Percentiles rank a stretch among this genome's conserved stretches.
Conservation (phyloP, 1,140 invertebrate species). For the Drosophila novamexicana region DNA sequence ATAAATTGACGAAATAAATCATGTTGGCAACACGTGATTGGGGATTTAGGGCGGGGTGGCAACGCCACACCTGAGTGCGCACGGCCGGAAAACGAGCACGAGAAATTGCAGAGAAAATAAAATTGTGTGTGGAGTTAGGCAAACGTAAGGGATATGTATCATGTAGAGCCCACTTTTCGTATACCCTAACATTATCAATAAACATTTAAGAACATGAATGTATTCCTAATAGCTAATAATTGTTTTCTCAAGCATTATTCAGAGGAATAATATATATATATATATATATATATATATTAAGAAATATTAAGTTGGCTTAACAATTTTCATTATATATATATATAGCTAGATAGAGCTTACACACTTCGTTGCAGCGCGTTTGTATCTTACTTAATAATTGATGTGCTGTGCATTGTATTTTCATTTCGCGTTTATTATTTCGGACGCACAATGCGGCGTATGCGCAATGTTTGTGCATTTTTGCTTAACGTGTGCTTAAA, state of each 20-base stretch:
- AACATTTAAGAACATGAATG: too few species aligned
- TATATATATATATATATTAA: too few species aligned
- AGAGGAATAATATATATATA: too few species aligned
- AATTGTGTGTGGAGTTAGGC: not conserved
- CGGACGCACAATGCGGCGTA: conserved; percentile 52
- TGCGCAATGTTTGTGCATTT: conserved; percentile 56
- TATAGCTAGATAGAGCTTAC: not conserved
- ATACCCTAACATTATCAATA: too few species aligned
- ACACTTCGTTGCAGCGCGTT: not conserved
- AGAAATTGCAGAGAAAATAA: conserved; percentile 25
- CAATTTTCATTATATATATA: too few species aligned
- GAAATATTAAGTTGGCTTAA: too few species aligned
- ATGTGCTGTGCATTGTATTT: conserved; percentile 33
- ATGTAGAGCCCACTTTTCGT: too few species aligned
- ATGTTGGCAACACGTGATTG: conserved; percentile 72
- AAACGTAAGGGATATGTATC: not conserved
- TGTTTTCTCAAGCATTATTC: too few species aligned
- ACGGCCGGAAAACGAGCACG: conserved; percentile 41
- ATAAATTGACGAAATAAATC: conserved; percentile 82
- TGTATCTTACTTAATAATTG: conserved; percentile 13
- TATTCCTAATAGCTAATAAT: too few species aligned
- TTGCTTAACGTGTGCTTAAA: conserved; percentile 41
- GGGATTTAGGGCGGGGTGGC: not conserved
- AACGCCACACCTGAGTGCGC: not conserved
- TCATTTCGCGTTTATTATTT: conserved; percentile 44